Conservation (phyloP, 53 echinoderm and acorn worm genomes). For the Echinometra lucunter region DNA sequence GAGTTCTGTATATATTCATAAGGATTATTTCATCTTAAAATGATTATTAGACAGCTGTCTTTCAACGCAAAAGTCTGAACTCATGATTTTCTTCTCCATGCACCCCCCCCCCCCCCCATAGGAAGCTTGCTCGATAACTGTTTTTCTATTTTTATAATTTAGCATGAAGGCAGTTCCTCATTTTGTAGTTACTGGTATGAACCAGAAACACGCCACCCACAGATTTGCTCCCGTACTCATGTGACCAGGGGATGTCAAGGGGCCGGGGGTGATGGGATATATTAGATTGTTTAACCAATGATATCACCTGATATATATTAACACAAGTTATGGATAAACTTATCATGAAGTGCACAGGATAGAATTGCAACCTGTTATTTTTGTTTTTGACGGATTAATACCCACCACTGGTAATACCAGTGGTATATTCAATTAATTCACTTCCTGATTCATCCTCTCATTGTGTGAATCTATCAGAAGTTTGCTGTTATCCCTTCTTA, state of each 20-base stretch:
- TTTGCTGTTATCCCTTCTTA: background rate
- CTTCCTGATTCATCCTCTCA: background rate
- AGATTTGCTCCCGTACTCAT: background rate
- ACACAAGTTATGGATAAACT: background rate
- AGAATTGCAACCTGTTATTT: background rate
- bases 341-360: background rate
- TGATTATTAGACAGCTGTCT: too few relatives aligned
- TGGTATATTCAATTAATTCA: slow-evolving; percentile 10
- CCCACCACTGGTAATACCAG: too few relatives aligned
- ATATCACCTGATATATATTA: slow-evolving; percentile 13
- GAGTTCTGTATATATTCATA: too few relatives aligned
- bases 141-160: too few relatives aligned
- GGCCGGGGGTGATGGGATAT: background rate
- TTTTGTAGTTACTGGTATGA: background rate
- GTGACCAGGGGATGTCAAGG: background rate
- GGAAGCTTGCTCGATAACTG: too few relatives aligned
- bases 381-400: background rate
- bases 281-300: background rate
- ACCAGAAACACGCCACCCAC: background rate
- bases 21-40: too few relatives aligned
- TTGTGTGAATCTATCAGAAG: background rate
- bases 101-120: too few relatives aligned
- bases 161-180: background rate
- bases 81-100: too few relatives aligned
- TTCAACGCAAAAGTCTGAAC: too few relatives aligned